Conservation (phyloP, 2,797 vertebrate species). For the Diglossa cyanea region DNA sequence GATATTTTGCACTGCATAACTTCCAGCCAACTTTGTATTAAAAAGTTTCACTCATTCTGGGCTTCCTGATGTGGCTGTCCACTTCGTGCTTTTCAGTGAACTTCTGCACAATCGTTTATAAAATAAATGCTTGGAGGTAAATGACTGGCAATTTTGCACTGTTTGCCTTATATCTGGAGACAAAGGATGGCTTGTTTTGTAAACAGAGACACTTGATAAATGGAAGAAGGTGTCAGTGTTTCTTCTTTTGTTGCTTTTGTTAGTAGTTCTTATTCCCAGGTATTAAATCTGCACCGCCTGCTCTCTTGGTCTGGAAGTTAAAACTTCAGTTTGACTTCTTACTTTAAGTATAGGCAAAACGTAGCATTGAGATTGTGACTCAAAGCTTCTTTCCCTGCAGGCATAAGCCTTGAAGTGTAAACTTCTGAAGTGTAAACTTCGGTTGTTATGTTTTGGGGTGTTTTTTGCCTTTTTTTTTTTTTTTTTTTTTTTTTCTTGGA, state of each 20-base stretch:
- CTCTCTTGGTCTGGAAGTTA: neutral
- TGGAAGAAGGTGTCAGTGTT: neutral
- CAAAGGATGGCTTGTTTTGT: neutral
- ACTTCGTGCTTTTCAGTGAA: neutral
- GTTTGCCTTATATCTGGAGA: neutral
- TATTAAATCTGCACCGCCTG: neutral
- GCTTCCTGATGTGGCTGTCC: neutral
- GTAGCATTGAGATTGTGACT: neutral
- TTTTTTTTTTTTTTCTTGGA: neutral
- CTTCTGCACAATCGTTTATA: neutral
- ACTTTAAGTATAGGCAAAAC: neutral
- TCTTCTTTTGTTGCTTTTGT: neutral
- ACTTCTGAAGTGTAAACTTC: neutral
- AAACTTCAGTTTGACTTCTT: neutral
- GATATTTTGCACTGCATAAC: neutral
- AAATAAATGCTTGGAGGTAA: neutral
- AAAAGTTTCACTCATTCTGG: neutral
- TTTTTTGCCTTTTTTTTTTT: neutral
- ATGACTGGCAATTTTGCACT: neutral
- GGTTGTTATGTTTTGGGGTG: neutral
- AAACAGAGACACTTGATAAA: neutral
- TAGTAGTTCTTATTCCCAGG: neutral
- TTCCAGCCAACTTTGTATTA: neutral
- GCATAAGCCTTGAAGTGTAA: neutral
- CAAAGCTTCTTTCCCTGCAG: neutral